Percentiles rank a stretch among this genome's conserved stretches.
phyloP scores from a whole-genome alignment of 2,113 vertebrate species.

The Prionailurus viverrinus region DNA sequence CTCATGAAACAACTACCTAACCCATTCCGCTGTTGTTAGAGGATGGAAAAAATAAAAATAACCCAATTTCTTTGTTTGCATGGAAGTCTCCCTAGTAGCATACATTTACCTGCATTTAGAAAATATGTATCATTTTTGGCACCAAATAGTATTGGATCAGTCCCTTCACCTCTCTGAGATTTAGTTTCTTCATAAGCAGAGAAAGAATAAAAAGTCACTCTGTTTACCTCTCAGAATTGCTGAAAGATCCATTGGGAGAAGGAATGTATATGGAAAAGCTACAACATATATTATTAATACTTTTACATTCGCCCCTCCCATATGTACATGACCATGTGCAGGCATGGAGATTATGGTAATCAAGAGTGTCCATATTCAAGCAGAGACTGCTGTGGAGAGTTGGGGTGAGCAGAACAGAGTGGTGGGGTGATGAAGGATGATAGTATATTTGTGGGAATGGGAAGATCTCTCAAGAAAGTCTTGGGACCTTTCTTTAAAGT shows the following conservation, averaged over 20 bases:
- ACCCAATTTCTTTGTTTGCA: conserved; percentile 61
- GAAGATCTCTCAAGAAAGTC: not conserved
- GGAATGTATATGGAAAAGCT: not conserved
- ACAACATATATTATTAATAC: not conserved
- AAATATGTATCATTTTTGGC: conserved; percentile 12
- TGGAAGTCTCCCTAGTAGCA: conserved; percentile 8
- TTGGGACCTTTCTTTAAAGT: not conserved
- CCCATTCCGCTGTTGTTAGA: conserved; percentile 53
- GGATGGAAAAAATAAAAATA: conserved; percentile 52
- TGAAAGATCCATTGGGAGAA: not conserved
- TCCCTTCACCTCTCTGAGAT: conserved; percentile 9
- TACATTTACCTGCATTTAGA: conserved; percentile 66
- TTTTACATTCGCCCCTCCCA: not conserved
- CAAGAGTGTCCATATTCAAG: not conserved
- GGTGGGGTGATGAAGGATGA: not conserved
- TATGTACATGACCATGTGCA: not conserved
- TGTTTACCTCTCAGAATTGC: not conserved
- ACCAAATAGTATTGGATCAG: not conserved
- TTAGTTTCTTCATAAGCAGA: conserved; percentile 17
- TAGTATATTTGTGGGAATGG: not conserved
- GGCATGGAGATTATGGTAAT: not conserved
- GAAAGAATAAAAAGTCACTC: conserved; percentile 7
- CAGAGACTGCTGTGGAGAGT: not conserved
- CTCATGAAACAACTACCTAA: conserved; percentile 57
- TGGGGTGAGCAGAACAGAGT: not conserved